Evolutionary conservation across 1,140 invertebrate species (phyloP), one percentile per base, ranked within the genome.

Genomic region (Araneus ventricosus): DNA sequence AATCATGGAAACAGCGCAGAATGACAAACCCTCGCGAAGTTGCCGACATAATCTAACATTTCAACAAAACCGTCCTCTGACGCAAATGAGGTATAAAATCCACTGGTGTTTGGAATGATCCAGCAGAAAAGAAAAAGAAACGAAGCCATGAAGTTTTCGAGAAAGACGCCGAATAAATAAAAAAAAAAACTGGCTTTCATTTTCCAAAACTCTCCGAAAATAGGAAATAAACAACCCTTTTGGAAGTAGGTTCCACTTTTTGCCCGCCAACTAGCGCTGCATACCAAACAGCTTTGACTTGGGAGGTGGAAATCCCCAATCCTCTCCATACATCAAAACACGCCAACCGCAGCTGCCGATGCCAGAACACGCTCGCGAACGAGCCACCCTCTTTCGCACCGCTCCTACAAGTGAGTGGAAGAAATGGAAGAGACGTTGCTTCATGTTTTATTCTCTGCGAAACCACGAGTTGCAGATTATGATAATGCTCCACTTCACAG

Each of bases 291-390:
- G 24, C 80, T 84, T 30, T n/a, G 45, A 84, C 80, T 84, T n/a
- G 8, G 39, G 41, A 84, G 80, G 80, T 84, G 80, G 52, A 84
- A 84, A 84, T 84, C 39, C 41, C 22, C 79, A 82, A 41, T 82
- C n/a, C 22, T 27, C 80, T 52, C n/a, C 80, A 84, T 84, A 39
- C 45, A 84, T 84, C 80, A 84, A 84, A 84, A 37, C 30, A 52
- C 17, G 80, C 52, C 80, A 84, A 45, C 39, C 80, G 24, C 80
- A 84, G 80, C 80, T 84, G 80, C 80, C 52, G 24, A 45, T n/a
- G 4, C 79, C 6, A 41, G 24, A 80, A 34, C 80, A 84, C n/a
- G 37, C 39, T 82, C 45, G 27, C 17, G 67, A 75, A 75, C 20
- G 37, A 37, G 70, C 17, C 30, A 30, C 27, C 22, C 17, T 34